Evolutionary conservation across 2,113 vertebrate species (phyloP), one percentile per base, ranked within the genome.

Genomic region (Diphyllodes magnificus): DNA sequence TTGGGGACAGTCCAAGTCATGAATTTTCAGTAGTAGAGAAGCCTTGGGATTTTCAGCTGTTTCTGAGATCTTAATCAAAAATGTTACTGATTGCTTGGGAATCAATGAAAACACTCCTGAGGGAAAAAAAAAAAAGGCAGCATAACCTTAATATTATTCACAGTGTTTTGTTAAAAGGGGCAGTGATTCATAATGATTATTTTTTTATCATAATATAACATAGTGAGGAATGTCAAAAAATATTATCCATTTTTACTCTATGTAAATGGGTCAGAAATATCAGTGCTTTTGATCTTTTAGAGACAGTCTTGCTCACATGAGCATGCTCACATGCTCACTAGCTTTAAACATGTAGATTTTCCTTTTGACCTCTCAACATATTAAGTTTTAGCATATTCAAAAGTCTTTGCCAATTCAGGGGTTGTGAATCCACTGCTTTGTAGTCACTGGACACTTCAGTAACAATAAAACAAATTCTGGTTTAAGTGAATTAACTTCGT

Each of bases 1-100:
- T 96, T 81, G 82, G 88, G 97, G 97, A 98, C 97, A 98, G 97
- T 96, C 96, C 98, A 98, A 98, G 98, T 98, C 97, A 95, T 98
- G 98, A 98, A 98, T 97, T 98, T 98, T 98, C 97, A 98, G 96
- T 92, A 98, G 97, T 92, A 96, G 90, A 82, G 86, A 97, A 97
- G 98, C 97, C 84, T 95, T 98, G 98, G 98, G 98, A 98, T 98
- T 99, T 98, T 98, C 95, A 97, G 73, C 93, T 97, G 95, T 96
- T 95, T 95, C 95, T 98, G 96, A 98, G 95, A 97, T 98, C 97
- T 97, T 98, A 98, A 98, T 98, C 98, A 98, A 97, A 97, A 96
- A 78, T 97, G 25, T 91, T 96, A 71, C 85, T 94, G 96, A 96
- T 95, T 97, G 95, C 96, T 96, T 95, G 90, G 96, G 97, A 97